Evolutionary conservation across 2,113 vertebrate species (phyloP).

Genomic region (Sus scrofa): DNA sequence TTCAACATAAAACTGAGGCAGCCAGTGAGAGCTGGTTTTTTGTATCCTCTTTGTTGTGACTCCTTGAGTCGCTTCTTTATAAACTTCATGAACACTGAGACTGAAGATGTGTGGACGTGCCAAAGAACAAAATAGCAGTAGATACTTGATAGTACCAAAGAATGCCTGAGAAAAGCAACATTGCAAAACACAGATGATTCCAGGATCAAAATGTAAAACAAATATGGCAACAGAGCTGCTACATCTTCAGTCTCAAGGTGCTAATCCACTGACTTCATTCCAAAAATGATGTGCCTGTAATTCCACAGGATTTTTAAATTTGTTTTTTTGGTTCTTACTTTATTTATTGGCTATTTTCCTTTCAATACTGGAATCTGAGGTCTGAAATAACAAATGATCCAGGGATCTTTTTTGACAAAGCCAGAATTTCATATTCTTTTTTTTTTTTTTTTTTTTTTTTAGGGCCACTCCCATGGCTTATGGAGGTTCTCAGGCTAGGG

Average conservation of each 20-base stretch:
- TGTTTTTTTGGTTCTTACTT: neutral
- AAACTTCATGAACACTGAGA: neutral
- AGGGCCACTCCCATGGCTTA: no score
- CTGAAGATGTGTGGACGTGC: neutral
- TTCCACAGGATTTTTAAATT: neutral
- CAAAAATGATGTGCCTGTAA: neutral
- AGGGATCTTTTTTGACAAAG: neutral
- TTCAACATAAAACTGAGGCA: neutral
- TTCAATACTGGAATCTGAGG: constrained; percentile 35
- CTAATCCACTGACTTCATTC: neutral
- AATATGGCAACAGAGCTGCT: accelerated
- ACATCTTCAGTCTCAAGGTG: neutral
- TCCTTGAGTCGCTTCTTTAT: neutral
- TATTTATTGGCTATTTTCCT: constrained; percentile 2
- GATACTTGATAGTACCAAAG: neutral
- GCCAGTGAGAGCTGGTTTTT: neutral
- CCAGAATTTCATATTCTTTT: neutral
- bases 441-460: no score
- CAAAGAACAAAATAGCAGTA: neutral
- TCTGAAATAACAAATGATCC: neutral
- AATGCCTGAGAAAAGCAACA: neutral
- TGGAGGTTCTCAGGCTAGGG: no score
- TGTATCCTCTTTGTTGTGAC: neutral
- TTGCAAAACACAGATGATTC: neutral
- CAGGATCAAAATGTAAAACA: neutral